phyloP scores from a whole-genome alignment of 2,888 invertebrate species.

The Cantharis flavilabris region DNA sequence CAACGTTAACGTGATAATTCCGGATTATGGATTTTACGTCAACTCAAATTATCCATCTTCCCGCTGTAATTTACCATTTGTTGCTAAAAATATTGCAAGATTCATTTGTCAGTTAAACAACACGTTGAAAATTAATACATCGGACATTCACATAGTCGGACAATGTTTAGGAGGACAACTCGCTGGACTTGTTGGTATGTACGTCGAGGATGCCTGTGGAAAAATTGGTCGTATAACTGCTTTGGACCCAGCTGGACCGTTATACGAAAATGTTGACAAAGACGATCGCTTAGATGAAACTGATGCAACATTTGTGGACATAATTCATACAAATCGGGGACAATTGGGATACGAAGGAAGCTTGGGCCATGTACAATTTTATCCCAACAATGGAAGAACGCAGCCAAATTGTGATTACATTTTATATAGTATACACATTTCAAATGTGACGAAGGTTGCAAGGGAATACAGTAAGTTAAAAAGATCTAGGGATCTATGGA shows the following conservation, averaged over 20 bases:
- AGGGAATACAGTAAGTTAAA: background rate
- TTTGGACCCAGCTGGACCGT: slow-evolving; percentile 5
- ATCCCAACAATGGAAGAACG: slow-evolving; percentile 1
- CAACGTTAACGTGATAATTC: background rate
- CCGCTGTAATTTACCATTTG: background rate
- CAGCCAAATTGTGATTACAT: background rate
- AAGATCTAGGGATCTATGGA: background rate
- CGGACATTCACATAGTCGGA: slow-evolving; percentile 7
- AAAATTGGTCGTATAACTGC: background rate
- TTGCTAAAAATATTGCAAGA: background rate
- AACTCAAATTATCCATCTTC: background rate
- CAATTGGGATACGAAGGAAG: background rate
- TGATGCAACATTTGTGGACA: slow-evolving; percentile 4
- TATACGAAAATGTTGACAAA: background rate
- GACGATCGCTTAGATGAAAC: background rate
- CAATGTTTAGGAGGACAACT: slow-evolving; percentile 8
- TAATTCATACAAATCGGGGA: slow-evolving; percentile 1
- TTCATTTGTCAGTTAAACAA: background rate
- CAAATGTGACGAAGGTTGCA: background rate
- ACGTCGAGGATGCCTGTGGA: background rate
- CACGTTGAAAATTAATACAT: background rate
- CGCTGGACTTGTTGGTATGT: background rate
- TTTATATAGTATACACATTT: background rate
- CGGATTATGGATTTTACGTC: background rate
- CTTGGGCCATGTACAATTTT: slow-evolving; percentile 8